A percentile compares a stretch with the other conserved stretches of the same genome.
Evolutionary conservation across 2,113 vertebrate genomes (phyloP).

Genomic region (Spea bombifrons): DNA sequence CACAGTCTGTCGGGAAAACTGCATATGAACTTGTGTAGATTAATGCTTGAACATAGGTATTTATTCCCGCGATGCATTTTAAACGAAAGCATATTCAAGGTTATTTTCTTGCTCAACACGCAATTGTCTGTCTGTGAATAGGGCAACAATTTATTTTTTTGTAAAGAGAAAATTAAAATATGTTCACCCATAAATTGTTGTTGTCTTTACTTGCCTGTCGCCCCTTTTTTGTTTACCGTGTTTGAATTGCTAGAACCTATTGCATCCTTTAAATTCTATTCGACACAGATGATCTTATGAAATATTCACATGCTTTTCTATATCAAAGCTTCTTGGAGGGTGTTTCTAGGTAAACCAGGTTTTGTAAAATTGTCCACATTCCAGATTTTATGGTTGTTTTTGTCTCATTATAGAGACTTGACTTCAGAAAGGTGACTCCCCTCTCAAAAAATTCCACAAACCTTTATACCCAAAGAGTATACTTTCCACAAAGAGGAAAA

Average conservation of each 20-base stretch:
- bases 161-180: slow-evolving; percentile 17
- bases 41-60: slow-evolving; percentile 24
- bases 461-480: too few species aligned
- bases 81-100: slow-evolving; percentile 30
- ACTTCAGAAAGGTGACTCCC: too few species aligned
- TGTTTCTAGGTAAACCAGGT: too few species aligned
- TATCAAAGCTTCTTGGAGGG: too few species aligned
- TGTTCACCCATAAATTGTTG: not conserved
- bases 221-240: not conserved
- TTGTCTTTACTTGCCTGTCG: slow-evolving; percentile 8
- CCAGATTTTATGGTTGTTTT: too few species aligned
- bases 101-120: slow-evolving; percentile 26
- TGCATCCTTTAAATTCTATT: not conserved
- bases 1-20: slow-evolving; percentile 14
- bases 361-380: too few species aligned
- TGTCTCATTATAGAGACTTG: too few species aligned
- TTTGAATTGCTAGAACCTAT: not conserved
- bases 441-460: too few species aligned
- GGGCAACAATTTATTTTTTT: slow-evolving; percentile 22
- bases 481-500: too few species aligned
- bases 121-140: slow-evolving; percentile 18
- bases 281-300: not conserved
- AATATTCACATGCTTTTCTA: not conserved
- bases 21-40: slow-evolving; percentile 22
- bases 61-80: slow-evolving; percentile 33